phyloP scores from a whole-genome alignment of 2,888 invertebrate species.

The Leptarthrus brevirostris region DNA sequence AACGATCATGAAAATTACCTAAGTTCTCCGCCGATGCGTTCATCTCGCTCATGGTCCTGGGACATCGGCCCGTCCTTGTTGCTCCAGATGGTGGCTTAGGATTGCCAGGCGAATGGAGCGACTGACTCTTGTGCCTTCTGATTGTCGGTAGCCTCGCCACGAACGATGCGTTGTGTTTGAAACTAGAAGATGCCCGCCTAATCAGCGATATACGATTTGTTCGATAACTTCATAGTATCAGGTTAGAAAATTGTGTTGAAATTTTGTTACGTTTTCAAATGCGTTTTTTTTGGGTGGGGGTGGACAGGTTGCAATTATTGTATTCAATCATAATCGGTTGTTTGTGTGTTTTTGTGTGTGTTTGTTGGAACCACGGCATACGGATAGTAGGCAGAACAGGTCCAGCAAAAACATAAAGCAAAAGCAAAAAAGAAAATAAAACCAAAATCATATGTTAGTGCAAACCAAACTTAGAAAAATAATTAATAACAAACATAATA shows the following conservation, averaged over 20 bases:
- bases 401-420: constrained; percentile 39
- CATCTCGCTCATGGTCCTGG: constrained; percentile 76
- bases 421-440: constrained; percentile 37
- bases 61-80: constrained; percentile 68
- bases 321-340: not conserved
- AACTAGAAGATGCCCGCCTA: constrained; percentile 83
- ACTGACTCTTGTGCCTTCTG: constrained; percentile 82
- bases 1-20: constrained; percentile 68
- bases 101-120: constrained; percentile 77
- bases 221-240: constrained; percentile 58
- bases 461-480: constrained; percentile 7
- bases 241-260: constrained; percentile 52
- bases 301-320: not conserved
- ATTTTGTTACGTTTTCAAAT: constrained; percentile 51
- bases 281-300: constrained; percentile 11
- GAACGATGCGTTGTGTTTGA: constrained; percentile 94
- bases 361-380: constrained; percentile 17
- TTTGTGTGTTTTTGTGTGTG: constrained; percentile 14
- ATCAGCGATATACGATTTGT: constrained; percentile 62
- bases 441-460: constrained; percentile 42
- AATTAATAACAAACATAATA: constrained; percentile 18
- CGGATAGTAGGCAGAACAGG: constrained; percentile 25
- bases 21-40: constrained; percentile 81
- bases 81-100: constrained; percentile 59
- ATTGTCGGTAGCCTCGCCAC: constrained; percentile 91